Evolutionary conservation across 2,888 invertebrate genomes (phyloP).

Genomic region (Hedychridium roseum): DNA sequence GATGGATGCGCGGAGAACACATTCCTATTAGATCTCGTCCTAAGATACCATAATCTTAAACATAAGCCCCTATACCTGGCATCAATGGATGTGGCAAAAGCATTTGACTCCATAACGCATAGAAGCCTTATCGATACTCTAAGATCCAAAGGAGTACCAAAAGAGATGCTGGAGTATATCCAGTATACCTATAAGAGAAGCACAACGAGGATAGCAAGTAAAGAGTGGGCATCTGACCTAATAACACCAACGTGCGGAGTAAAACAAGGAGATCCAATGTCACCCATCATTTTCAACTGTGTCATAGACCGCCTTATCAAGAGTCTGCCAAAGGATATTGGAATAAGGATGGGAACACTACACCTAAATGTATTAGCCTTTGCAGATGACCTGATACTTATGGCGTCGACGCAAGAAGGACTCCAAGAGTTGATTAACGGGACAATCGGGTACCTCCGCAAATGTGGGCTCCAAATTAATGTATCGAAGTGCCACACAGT

Average conservation of each 20-base stretch:
- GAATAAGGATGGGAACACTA: conserved; percentile 3
- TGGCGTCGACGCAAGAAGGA: conserved; percentile 24
- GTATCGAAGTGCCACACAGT: conserved; percentile 31
- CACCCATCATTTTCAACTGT: conserved; percentile 22
- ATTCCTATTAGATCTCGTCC: neutral
- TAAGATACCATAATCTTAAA: neutral
- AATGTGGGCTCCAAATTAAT: conserved; percentile 38
- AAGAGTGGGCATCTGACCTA: neutral
- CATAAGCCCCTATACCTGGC: conserved; percentile 7
- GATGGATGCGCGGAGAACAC: neutral
- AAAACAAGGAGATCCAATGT: conserved; percentile 27
- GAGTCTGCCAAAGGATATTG: conserved; percentile 7
- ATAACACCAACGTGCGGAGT: conserved; percentile 25
- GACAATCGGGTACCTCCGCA: conserved; percentile 15
- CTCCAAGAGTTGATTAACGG: conserved; percentile 43
- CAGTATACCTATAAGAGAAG: conserved; percentile 2
- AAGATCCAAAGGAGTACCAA: conserved; percentile 8
- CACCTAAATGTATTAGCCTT: conserved; percentile 21
- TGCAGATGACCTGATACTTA: conserved; percentile 32
- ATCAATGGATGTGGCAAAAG: conserved; percentile 26
- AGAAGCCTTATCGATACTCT: conserved; percentile 9
- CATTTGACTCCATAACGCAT: conserved; percentile 26
- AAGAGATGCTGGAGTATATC: conserved; percentile 13
- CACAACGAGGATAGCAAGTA: conserved; percentile 4
- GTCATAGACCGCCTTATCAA: conserved; percentile 17